Evolutionary conservation across 2,888 invertebrate species (phyloP).

Genomic region (Trichogramma dendrolimi): DNA sequence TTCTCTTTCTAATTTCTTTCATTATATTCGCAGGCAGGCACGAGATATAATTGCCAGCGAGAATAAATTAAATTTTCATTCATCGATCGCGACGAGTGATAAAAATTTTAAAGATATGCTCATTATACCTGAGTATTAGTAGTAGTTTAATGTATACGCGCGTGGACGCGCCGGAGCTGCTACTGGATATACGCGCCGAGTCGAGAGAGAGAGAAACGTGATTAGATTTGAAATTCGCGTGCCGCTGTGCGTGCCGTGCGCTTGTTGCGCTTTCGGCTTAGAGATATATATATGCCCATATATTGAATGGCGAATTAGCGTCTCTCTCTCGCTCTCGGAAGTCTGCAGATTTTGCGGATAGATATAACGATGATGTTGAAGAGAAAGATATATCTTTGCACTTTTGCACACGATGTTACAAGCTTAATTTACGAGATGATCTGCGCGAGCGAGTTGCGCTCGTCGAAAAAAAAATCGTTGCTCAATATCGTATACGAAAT

Average conservation of each 20-base stretch:
- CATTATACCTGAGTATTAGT: slow-evolving; percentile 8
- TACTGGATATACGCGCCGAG: no score
- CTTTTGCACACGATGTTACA: neutral
- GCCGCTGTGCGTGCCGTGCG: no score
- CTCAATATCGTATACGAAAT: neutral
- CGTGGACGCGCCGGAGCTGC: no score
- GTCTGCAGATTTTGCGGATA: neutral
- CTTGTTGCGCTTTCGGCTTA: no score
- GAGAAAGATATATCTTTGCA: slow-evolving; percentile 7
- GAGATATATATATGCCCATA: no score
- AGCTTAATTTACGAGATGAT: neutral
- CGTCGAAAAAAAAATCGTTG: neutral
- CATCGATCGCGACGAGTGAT: slow-evolving; percentile 9
- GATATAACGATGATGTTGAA: slow-evolving; percentile 16
- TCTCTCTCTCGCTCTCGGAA: slow-evolving; percentile 10
- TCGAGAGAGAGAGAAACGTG: neutral
- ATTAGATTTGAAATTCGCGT: slow-evolving; percentile 10
- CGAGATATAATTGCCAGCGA: neutral
- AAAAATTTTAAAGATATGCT: slow-evolving; percentile 21
- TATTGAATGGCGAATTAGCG: neutral
- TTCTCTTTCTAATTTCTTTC: no score
- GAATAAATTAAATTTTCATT: slow-evolving; percentile 17
- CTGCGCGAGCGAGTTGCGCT: neutral
- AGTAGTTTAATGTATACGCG: no score
- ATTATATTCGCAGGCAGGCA: no score